Conservation (phyloP, 2,797 vertebrate species). For the Clarias pachynema region DNA sequence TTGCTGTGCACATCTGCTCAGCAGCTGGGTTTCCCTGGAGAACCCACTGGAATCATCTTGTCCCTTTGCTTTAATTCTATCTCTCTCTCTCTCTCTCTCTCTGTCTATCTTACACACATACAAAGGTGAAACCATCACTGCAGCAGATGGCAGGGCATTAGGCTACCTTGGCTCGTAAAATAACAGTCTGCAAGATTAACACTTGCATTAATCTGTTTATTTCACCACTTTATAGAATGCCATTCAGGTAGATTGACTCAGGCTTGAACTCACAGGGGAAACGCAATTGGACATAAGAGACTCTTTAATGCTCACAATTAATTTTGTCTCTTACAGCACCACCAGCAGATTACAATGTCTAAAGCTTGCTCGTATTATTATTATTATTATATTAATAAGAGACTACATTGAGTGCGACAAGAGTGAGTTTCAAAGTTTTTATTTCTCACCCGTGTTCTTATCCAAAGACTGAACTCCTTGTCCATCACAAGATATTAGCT, state of each 20-base stretch:
- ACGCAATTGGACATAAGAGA: not conserved
- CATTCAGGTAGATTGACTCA: not conserved
- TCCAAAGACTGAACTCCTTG: conserved; percentile 3
- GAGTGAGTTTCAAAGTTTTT: not conserved
- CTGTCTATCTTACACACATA: conserved; percentile 21
- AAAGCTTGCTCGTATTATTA: not conserved
- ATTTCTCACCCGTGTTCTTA: not conserved
- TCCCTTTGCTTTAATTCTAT: conserved; percentile 24
- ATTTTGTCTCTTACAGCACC: not conserved
- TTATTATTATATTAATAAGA: not conserved
- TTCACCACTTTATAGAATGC: conserved; percentile 35
- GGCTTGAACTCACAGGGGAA: not conserved
- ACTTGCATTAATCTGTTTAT: conserved; percentile 63
- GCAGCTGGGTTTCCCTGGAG: conserved; percentile 13
- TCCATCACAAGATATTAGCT: not conserved
- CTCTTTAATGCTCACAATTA: conserved; percentile 1
- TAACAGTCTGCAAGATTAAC: conserved; percentile 49
- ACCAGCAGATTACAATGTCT: not conserved
- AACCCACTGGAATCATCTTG: conserved; percentile 1
- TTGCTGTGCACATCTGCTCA: conserved; percentile 24
- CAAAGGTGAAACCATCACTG: conserved; percentile 54
- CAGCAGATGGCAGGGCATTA: conserved; percentile 64
- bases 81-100: not conserved
- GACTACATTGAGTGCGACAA: not conserved
- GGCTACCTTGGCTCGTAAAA: conserved; percentile 36